Conservation (phyloP, 2,113 vertebrate genomes). For the Larimichthys polyactis region DNA sequence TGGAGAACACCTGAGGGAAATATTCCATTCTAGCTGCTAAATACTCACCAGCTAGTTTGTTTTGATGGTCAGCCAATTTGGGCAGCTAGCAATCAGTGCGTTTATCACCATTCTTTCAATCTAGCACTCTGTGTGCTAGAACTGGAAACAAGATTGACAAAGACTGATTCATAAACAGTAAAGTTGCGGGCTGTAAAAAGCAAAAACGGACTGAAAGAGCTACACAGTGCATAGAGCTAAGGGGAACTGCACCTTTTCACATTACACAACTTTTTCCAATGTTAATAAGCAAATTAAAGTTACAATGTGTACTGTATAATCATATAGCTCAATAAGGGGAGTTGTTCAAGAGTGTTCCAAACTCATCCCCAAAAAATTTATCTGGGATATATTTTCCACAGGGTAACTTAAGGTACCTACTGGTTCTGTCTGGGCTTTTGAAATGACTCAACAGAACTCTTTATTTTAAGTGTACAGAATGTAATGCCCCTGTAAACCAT, state of each 20-base stretch:
- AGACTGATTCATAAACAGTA: not conserved
- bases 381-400: not conserved
- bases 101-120: too few relatives aligned
- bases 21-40: not conserved
- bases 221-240: not conserved
- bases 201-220: not conserved
- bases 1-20: not conserved
- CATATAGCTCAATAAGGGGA: not conserved
- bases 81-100: not conserved
- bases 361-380: not conserved
- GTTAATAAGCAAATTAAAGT: not conserved
- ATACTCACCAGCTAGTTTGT: not conserved
- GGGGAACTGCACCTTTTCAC: too few relatives aligned
- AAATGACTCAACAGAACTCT: not conserved
- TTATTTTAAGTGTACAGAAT: conserved; percentile 27
- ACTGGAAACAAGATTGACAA: not conserved
- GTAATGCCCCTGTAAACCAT: conserved; percentile 40
- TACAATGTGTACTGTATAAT: not conserved
- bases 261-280: too few relatives aligned
- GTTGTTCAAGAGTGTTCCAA: not conserved
- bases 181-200: not conserved
- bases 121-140: not conserved
- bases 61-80: too few relatives aligned
- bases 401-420: not conserved
- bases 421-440: conserved; percentile 5